Base-by-base conservation (phyloP, 2,888 invertebrate species). In the Augochlorella aurata region DNA sequence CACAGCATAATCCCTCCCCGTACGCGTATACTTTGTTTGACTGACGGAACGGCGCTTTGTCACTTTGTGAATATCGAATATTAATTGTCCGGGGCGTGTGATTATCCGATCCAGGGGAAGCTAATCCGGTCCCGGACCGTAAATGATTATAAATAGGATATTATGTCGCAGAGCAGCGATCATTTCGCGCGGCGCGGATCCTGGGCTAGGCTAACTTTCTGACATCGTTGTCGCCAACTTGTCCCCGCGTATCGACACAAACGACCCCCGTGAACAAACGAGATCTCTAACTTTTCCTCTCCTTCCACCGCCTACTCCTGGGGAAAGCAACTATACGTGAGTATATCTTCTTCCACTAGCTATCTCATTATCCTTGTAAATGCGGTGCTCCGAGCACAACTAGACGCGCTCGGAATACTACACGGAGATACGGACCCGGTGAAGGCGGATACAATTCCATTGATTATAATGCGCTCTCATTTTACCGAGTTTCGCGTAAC, bases 91-190 rank as follows among this genome's bases (percentile, higher is more conserved):
- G 52, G 49, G 10, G 70, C 52, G 78, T 54, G 49, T 76, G 70
- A 83, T 79, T 66, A 78, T 68, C 66, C 61, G 83, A 74, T 79
- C 69, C 76, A 50, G 52, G 66, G 73, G 7, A 58, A 44, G 66
- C 54, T 83, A 83, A 83, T 83, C 75, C 73, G 73, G 70, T 79
- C 74, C 44, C 65, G 10, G 8, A 44, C 44, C 66, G 72, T 66
- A 45, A 83, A 79, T 38, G 83, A 80, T 74, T 84, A 79, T 84
- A 83, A 84, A 84, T 79, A 79, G 83, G 84, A 72, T 73, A 84
- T 84, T 84, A 84, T 71, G 75, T n/a, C 47, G n/a, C 4, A 24
- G 52, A 12, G n/a, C 24, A n/a, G 54, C 67, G 54, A 76, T 70
- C 50, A 58, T 72, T 24, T 12, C 50, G 38, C 74, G 52, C 14